A percentile compares a stretch with the other conserved stretches of the same genome.
These are phyloP conservation scores for Coreius guichenoti DNA, from an alignment of 2,797 vertebrate genomes.

Conservation along the genomic window DNA sequence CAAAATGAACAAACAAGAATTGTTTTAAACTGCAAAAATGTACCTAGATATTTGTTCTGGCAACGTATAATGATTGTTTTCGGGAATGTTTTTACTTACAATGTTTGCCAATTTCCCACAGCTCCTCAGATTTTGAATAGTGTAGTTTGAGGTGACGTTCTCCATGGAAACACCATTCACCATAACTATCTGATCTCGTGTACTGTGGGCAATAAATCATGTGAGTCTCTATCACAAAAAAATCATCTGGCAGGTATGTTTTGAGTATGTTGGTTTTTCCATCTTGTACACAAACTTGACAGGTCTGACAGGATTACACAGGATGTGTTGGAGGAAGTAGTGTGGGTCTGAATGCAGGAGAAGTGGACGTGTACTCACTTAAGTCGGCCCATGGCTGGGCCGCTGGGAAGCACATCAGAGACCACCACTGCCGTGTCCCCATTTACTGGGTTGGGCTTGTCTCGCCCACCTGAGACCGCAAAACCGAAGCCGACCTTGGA, in stretches of 20 bases:
- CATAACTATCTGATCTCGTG: constrained; percentile 92
- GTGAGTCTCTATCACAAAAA: constrained; percentile 15
- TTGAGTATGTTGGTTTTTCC: constrained; percentile 21
- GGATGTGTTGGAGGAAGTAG: constrained; percentile 32
- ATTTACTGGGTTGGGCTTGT: constrained; percentile 75
- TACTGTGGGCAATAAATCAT: constrained; percentile 73
- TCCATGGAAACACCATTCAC: constrained; percentile 95
- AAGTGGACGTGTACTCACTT: constrained; percentile 81
- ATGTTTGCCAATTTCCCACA: constrained; percentile 86
- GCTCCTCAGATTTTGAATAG: constrained; percentile 90
- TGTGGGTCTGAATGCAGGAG: background rate
- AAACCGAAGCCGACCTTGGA: constrained; percentile 92
- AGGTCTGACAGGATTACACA: constrained; percentile 56
- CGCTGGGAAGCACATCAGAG: constrained; percentile 88
- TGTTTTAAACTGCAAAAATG: background rate
- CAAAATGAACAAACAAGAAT: constrained; percentile 3
- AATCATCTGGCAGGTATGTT: constrained; percentile 15
- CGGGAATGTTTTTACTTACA: constrained; percentile 76
- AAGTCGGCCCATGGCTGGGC: constrained; percentile 87
- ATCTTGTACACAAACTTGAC: constrained; percentile 45
- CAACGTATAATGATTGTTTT: background rate
- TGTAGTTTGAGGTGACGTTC: constrained; percentile 83
- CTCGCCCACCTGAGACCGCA: constrained; percentile 88
- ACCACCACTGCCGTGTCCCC: constrained; percentile 84
- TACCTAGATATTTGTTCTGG: background rate